phyloP scores from a whole-genome alignment of 2,113 vertebrate genomes.

The Arenaria interpres region DNA sequence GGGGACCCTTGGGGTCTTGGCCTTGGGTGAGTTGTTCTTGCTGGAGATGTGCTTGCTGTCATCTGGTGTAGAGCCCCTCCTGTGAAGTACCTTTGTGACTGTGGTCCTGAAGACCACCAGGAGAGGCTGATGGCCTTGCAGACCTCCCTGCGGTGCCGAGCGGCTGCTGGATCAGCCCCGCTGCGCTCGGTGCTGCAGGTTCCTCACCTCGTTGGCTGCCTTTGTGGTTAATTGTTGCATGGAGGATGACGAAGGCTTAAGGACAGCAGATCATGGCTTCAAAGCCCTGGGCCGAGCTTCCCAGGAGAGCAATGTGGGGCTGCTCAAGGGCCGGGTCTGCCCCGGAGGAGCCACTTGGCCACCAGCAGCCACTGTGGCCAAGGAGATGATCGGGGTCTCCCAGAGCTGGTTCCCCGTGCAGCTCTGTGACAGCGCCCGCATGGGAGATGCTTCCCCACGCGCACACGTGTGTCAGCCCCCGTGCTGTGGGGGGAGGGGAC shows the following conservation, averaged over 20 bases:
- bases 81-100: background rate
- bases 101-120: background rate
- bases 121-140: background rate
- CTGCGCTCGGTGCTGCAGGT: fast-evolving
- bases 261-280: background rate
- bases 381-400: fast-evolving
- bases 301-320: fast-evolving
- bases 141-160: background rate
- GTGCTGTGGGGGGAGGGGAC: background rate
- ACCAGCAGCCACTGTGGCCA: fast-evolving
- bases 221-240: fast-evolving
- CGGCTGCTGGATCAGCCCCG: background rate
- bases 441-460: background rate
- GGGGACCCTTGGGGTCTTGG: background rate
- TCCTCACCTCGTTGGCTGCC: fast-evolving
- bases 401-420: background rate
- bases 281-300: background rate
- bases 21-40: background rate
- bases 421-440: background rate
- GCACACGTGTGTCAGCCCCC: fast-evolving
- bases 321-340: background rate
- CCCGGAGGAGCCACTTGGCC: background rate
- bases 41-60: background rate
- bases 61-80: fast-evolving
- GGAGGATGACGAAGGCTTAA: background rate